Evolutionary conservation across 2,797 vertebrate species (phyloP).

Genomic region (Urophycis tenuis): DNA sequence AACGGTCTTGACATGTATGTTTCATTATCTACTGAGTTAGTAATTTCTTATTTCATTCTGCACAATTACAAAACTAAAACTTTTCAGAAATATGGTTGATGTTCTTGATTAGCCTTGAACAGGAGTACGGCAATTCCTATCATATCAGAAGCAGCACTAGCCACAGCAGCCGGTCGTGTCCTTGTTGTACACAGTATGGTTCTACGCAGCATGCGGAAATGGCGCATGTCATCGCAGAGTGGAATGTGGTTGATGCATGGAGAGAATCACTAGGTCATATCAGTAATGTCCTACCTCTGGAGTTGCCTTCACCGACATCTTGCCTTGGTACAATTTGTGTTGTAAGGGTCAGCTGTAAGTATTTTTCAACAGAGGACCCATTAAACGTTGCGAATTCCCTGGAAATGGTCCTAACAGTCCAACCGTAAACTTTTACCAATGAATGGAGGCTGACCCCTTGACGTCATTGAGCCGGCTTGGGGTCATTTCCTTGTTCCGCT

Average conservation of each 20-base stretch:
- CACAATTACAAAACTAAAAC: neutral
- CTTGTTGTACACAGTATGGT: no score
- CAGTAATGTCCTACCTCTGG: constrained; percentile 42
- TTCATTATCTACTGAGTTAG: no score
- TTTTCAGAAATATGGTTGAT: no score
- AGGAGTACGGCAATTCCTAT: neutral
- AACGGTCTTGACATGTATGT: no score
- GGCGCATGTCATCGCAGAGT: neutral
- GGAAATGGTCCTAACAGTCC: neutral
- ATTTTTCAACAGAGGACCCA: neutral
- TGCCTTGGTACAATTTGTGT: neutral
- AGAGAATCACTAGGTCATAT: neutral
- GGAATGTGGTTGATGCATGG: neutral
- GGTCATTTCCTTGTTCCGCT: constrained; percentile 55
- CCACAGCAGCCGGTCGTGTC: no score
- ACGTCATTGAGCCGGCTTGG: constrained; percentile 34
- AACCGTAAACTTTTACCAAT: neutral
- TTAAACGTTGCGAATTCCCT: neutral
- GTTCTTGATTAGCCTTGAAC: neutral
- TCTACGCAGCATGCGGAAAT: no score
- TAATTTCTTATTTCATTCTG: neutral
- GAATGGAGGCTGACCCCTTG: constrained; percentile 32
- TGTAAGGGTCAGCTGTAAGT: neutral
- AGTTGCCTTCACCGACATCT: constrained; percentile 51
- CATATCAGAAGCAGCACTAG: no score